phyloP scores from a whole-genome alignment of 2,888 invertebrate genomes.

The Isoperla grammatica region DNA sequence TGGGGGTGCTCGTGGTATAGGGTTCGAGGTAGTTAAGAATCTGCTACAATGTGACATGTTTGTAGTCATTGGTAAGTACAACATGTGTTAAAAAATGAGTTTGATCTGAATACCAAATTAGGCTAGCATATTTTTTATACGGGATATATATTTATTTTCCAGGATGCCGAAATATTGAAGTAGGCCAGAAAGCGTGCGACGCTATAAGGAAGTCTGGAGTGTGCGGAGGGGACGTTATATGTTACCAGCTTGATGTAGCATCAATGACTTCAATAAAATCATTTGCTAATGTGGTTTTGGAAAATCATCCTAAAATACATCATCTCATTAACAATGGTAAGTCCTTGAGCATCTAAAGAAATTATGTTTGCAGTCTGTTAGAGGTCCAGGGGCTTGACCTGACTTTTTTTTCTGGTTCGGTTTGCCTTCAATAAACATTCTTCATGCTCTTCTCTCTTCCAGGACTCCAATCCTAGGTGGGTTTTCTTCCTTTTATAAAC shows the following conservation, averaged over 20 bases:
- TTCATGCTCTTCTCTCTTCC: too few species aligned
- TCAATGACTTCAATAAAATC: slow-evolving; percentile 67
- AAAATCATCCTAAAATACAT: slow-evolving; percentile 60
- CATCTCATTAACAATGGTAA: slow-evolving; percentile 75
- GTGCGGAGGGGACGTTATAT: slow-evolving; percentile 55
- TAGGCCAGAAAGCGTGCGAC: slow-evolving; percentile 48
- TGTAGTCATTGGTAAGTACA: slow-evolving; percentile 61
- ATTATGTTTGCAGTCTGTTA: too few species aligned
- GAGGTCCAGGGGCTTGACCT: too few species aligned
- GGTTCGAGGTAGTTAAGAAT: slow-evolving; percentile 67
- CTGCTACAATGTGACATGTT: slow-evolving; percentile 70
- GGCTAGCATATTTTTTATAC: too few species aligned
- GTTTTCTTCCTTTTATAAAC: too few species aligned
- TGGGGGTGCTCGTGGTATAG: slow-evolving; percentile 83
- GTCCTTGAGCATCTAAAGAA: too few species aligned
- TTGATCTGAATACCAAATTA: neutral
- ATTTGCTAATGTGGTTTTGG: slow-evolving; percentile 63
- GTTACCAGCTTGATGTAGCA: slow-evolving; percentile 67
- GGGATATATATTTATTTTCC: slow-evolving; percentile 36
- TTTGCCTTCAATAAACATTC: too few species aligned
- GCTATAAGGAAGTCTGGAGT: slow-evolving; percentile 47
- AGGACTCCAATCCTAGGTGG: too few species aligned
- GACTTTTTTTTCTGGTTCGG: too few species aligned
- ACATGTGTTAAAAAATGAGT: neutral
- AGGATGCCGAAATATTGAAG: slow-evolving; percentile 67